These are phyloP conservation scores for Hoplias malabaricus DNA, from an alignment of 2,113 vertebrate genomes.

Conservation along the genomic window DNA sequence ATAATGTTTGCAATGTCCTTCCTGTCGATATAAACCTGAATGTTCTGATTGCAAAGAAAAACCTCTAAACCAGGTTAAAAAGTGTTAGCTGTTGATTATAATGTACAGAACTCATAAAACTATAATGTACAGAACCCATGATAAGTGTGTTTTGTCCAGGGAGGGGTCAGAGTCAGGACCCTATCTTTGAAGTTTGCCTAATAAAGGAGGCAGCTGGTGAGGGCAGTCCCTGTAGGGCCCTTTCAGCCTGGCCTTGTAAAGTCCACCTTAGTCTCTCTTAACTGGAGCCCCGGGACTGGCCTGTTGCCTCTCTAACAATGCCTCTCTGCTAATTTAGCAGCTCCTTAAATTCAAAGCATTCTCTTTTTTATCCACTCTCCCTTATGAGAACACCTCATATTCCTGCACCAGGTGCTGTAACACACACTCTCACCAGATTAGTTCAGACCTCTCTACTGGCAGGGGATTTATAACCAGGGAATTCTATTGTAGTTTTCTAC, in stretches of 20 bases:
- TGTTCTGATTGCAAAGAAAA: too few species aligned
- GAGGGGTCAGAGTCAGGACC: conserved; percentile 34
- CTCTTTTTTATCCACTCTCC: conserved; percentile 21
- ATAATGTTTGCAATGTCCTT: too few species aligned
- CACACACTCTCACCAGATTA: neutral
- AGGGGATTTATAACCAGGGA: neutral
- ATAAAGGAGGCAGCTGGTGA: conserved; percentile 52
- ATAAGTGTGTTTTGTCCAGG: conserved; percentile 24
- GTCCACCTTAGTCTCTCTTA: conserved; percentile 35
- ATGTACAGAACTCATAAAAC: neutral
- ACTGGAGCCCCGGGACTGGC: conserved; percentile 40
- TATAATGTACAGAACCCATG: conserved; percentile 15
- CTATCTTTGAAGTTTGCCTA: conserved; percentile 47
- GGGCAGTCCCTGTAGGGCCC: conserved; percentile 30
- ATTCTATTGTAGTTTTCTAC: conserved; percentile 3
- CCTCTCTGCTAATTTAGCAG: conserved; percentile 35
- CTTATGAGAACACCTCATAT: conserved; percentile 36
- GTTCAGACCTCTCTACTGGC: neutral
- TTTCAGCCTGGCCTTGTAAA: conserved; percentile 43
- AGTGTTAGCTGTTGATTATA: neutral
- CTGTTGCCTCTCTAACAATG: conserved; percentile 43
- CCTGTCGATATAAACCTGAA: too few species aligned
- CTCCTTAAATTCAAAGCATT: conserved; percentile 47
- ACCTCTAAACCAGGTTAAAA: too few species aligned
- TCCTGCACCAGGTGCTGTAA: conserved; percentile 26